Conservation (phyloP, 2,113 vertebrate species). For the Pygoscelis adeliae region DNA sequence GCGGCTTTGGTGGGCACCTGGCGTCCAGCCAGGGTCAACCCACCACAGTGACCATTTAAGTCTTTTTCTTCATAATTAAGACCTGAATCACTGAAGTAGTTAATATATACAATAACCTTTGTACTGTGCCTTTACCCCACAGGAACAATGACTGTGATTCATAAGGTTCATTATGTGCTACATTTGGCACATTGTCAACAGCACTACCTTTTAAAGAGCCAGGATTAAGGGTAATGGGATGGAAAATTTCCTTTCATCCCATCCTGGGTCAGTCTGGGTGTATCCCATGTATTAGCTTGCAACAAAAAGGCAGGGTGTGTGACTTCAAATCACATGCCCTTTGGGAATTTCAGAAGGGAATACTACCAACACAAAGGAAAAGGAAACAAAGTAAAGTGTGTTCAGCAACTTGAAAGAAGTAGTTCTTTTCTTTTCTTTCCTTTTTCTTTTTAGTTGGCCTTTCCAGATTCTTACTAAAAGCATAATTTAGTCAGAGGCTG, state of each 20-base stretch:
- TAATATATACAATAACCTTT: neutral
- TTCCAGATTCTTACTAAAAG: neutral
- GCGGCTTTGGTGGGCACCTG: neutral
- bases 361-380: neutral
- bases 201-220: neutral
- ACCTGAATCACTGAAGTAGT: neutral
- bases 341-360: neutral
- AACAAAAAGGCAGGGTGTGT: neutral
- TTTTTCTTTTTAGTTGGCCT: neutral
- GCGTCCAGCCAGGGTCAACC: neutral
- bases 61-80: neutral
- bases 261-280: neutral
- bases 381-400: neutral
- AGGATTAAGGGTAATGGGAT: slow-evolving; percentile 38
- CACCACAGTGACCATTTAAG: neutral
- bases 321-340: neutral
- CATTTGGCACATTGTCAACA: slow-evolving; percentile 24
- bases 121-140: neutral
- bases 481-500: neutral
- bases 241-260: slow-evolving; percentile 32
- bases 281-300: neutral
- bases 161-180: slow-evolving; percentile 30
- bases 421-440: neutral
- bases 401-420: neutral
- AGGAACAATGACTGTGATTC: slow-evolving; percentile 36